These are phyloP conservation scores for Caradrina kadenii DNA, from an alignment of 2,888 invertebrate species.

Conservation along the genomic window DNA sequence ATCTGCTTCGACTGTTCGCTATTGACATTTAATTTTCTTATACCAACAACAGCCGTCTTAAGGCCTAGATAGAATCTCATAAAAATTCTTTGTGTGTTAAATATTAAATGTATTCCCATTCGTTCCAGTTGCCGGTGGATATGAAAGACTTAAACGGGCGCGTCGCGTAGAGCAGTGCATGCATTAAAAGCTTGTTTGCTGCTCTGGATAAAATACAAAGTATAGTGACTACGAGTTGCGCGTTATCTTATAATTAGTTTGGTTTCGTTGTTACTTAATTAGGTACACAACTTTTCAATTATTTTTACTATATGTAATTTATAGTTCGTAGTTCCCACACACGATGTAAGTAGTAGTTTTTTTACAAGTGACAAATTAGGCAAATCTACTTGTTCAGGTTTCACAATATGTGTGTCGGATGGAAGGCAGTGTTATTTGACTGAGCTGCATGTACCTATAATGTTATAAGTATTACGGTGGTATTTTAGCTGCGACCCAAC, in stretches of 20 bases:
- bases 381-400: constrained; percentile 35
- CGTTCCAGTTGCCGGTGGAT: constrained; percentile 60
- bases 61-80: constrained; percentile 58
- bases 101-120: constrained; percentile 54
- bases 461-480: constrained; percentile 15
- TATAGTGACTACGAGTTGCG: constrained; percentile 40
- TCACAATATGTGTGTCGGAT: constrained; percentile 19
- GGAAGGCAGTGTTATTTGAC: constrained; percentile 10
- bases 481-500: constrained; percentile 54
- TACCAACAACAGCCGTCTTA: constrained; percentile 66
- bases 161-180: constrained; percentile 55
- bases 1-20: constrained; percentile 70
- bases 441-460: constrained; percentile 1
- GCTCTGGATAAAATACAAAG: constrained; percentile 54
- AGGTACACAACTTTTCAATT: constrained; percentile 67
- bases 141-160: constrained; percentile 74
- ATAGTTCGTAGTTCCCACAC: constrained; percentile 53
- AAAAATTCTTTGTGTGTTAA: constrained; percentile 57
- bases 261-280: constrained; percentile 64
- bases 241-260: constrained; percentile 66
- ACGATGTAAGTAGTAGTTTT: constrained; percentile 43
- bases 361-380: constrained; percentile 44
- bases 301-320: constrained; percentile 56
- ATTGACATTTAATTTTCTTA: constrained; percentile 79
- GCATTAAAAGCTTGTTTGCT: constrained; percentile 65